Conservation (phyloP, 1,140 invertebrate species). For the Yoshiicerus persimilis region DNA sequence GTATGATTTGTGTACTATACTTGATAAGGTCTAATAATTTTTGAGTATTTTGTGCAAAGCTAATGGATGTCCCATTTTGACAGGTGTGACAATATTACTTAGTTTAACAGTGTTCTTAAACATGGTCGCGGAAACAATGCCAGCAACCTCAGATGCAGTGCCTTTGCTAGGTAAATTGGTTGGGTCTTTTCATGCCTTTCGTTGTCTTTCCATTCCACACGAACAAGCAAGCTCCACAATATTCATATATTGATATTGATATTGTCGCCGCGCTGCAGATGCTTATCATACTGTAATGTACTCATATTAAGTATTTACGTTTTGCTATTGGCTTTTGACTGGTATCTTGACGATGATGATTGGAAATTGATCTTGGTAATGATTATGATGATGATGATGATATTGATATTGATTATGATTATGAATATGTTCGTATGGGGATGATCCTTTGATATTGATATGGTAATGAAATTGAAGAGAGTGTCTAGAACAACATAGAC, state of each 20-base stretch:
- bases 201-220: constrained; percentile 24
- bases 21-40: background rate
- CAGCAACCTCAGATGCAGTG: constrained; percentile 77
- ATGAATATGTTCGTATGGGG: background rate
- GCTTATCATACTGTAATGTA: constrained; percentile 16
- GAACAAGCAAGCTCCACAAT: constrained; percentile 23
- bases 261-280: constrained; percentile 26
- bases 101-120: constrained; percentile 87
- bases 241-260: constrained; percentile 16
- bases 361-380: background rate
- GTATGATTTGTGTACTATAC: background rate
- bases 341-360: constrained; percentile 24
- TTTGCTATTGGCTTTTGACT: constrained; percentile 32
- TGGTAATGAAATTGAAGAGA: background rate
- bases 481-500: constrained; percentile 8
- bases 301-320: background rate
- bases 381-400: constrained; percentile 7
- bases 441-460: background rate
- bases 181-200: constrained; percentile 34
- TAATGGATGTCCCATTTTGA: constrained; percentile 22
- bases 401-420: constrained; percentile 6
- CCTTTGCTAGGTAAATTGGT: constrained; percentile 73
- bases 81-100: constrained; percentile 72
- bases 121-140: constrained; percentile 79
- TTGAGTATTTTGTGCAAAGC: constrained; percentile 5